Percentiles rank a stretch among this genome's conserved stretches.
These are phyloP conservation scores for Palloptera scutellata DNA, from an alignment of 2,888 invertebrate species.

Conservation along the genomic window DNA sequence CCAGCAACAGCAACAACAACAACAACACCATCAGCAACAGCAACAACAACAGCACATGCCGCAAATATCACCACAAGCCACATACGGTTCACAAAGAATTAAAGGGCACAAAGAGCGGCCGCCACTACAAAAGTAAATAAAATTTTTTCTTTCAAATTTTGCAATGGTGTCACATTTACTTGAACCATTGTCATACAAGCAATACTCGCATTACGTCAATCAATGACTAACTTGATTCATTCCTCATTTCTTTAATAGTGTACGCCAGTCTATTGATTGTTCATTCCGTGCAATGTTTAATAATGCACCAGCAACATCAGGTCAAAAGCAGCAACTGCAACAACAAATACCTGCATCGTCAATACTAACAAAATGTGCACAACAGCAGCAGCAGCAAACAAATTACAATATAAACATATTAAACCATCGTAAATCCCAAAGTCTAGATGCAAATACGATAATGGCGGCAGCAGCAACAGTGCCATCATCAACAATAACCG, in stretches of 20 bases:
- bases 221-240: too few species aligned
- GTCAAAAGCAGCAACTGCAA: constrained; percentile 36
- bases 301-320: constrained; percentile 11
- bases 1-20: constrained; percentile 14
- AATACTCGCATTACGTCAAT: too few species aligned
- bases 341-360: constrained; percentile 38
- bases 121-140: constrained; percentile 53
- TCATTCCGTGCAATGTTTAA: constrained; percentile 52
- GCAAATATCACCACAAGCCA: constrained; percentile 29
- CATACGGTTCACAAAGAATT: constrained; percentile 67
- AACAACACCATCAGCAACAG: constrained; percentile 27
- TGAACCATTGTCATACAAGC: too few species aligned
- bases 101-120: constrained; percentile 72
- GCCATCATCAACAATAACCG: constrained; percentile 19
- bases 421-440: constrained; percentile 83
- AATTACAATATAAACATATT: constrained; percentile 45
- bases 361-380: constrained; percentile 39
- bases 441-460: constrained; percentile 73
- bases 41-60: constrained; percentile 31
- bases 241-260: constrained; percentile 40
- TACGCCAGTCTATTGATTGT: constrained; percentile 54
- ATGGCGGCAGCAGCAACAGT: constrained; percentile 49
- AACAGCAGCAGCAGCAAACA: constrained; percentile 39
- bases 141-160: neutral
- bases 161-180: neutral